Conservation (phyloP, 2,888 invertebrate species). For the Ochropleura plecta region DNA sequence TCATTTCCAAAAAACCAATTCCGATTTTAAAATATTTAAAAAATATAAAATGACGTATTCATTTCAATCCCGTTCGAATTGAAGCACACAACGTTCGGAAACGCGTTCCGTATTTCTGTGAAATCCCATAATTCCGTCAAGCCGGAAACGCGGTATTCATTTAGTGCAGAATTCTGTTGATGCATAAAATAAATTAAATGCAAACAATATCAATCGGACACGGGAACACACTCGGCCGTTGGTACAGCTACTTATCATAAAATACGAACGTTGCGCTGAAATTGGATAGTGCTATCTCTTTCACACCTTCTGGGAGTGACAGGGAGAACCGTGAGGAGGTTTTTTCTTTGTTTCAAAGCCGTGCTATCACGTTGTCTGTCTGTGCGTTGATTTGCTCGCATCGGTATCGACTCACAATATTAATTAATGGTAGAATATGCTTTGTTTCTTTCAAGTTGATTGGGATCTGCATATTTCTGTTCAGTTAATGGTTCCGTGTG, state of each 20-base stretch:
- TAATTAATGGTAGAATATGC: slow-evolving; percentile 85
- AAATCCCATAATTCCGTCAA: slow-evolving; percentile 69
- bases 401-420: slow-evolving; percentile 84
- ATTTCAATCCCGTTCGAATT: slow-evolving; percentile 59
- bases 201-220: slow-evolving; percentile 87
- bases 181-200: slow-evolving; percentile 85
- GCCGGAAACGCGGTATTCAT: slow-evolving; percentile 75
- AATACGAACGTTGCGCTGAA: slow-evolving; percentile 81
- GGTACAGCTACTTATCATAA: slow-evolving; percentile 87
- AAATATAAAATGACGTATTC: slow-evolving; percentile 63
- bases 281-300: slow-evolving; percentile 77
- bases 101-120: slow-evolving; percentile 62
- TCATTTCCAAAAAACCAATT: slow-evolving; percentile 54
- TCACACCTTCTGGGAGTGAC: slow-evolving; percentile 68
- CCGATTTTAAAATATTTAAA: slow-evolving; percentile 56
- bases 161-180: slow-evolving; percentile 78
- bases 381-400: slow-evolving; percentile 84
- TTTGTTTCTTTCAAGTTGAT: slow-evolving; percentile 81
- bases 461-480: slow-evolving; percentile 73
- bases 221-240: slow-evolving; percentile 84
- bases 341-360: slow-evolving; percentile 81
- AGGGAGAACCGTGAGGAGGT: slow-evolving; percentile 68
- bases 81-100: slow-evolving; percentile 57
- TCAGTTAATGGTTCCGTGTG: slow-evolving; percentile 67
- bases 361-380: slow-evolving; percentile 81